phyloP scores from a whole-genome alignment of 1,140 invertebrate genomes.

The Mycetomoellerius zeteki region DNA sequence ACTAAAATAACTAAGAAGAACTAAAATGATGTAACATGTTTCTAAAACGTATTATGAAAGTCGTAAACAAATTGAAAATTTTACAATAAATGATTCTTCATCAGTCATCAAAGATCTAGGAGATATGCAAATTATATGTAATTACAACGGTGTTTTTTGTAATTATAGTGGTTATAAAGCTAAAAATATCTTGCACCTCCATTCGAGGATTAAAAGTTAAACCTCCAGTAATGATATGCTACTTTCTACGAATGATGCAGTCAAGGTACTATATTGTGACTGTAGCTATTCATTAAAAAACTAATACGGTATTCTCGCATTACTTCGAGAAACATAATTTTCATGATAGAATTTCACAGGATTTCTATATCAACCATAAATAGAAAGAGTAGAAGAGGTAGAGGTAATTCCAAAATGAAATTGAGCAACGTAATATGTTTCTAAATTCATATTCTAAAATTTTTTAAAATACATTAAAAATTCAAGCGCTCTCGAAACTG shows the following conservation, averaged over 20 bases:
- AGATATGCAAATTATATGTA: not conserved
- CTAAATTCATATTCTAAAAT: not conserved
- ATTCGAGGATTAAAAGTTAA: slow-evolving; percentile 7
- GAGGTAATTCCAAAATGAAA: slow-evolving; percentile 11
- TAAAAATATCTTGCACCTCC: slow-evolving; percentile 1
- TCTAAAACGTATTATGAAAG: not conserved
- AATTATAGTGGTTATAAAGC: not conserved
- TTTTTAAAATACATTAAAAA: no score
- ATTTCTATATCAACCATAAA: slow-evolving; percentile 27
- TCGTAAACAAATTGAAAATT: not conserved
- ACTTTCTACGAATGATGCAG: not conserved
- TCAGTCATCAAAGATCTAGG: not conserved
- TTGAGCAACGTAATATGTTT: slow-evolving; percentile 7
- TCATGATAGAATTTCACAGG: not conserved
- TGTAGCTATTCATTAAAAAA: slow-evolving; percentile 24
- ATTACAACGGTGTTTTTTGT: no score
- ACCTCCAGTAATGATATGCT: not conserved
- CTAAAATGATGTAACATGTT: not conserved
- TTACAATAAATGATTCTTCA: not conserved
- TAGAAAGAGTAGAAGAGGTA: not conserved
- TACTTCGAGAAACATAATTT: not conserved
- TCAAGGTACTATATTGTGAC: not conserved
- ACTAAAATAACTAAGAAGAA: not conserved
- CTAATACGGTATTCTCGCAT: not conserved
- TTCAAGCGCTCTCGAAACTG: no score